These are phyloP conservation scores for Diloba caeruleocephala DNA, from an alignment of 2,888 invertebrate species.

Conservation along the genomic window DNA sequence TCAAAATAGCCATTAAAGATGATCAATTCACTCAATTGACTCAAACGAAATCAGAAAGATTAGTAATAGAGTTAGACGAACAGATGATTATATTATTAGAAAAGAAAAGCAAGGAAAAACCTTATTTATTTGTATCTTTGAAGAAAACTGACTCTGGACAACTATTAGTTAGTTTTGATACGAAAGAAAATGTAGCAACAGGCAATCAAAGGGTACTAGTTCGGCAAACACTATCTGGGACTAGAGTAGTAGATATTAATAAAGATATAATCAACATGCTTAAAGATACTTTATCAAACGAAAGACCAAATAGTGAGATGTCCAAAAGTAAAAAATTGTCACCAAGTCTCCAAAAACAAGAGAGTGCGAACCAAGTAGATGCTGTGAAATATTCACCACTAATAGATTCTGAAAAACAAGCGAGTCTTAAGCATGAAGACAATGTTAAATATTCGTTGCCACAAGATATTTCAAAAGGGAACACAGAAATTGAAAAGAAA, in stretches of 20 bases:
- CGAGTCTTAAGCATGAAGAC: background rate
- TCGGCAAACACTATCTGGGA: slow-evolving; percentile 56
- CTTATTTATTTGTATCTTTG: slow-evolving; percentile 50
- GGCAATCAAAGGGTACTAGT: slow-evolving; percentile 43
- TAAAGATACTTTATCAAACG: slow-evolving; percentile 16
- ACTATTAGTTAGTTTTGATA: slow-evolving; percentile 54
- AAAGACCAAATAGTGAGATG: background rate
- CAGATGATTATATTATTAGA: slow-evolving; percentile 60
- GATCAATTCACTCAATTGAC: slow-evolving; percentile 49
- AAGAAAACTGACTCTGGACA: slow-evolving; percentile 59
- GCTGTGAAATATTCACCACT: background rate
- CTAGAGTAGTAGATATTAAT: slow-evolving; percentile 52
- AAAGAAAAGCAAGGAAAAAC: slow-evolving; percentile 50
- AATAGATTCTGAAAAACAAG: background rate
- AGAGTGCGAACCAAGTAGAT: background rate
- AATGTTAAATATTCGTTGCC: no score
- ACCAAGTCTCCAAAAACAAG: background rate
- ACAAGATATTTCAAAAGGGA: background rate
- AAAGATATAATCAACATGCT: slow-evolving; percentile 47
- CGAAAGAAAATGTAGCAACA: slow-evolving; percentile 27
- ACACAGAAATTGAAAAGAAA: background rate
- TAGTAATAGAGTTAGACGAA: slow-evolving; percentile 64
- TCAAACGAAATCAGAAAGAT: slow-evolving; percentile 57
- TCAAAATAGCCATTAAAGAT: slow-evolving; percentile 33
- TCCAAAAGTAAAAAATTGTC: slow-evolving; percentile 7